Evolutionary conservation across 2,888 invertebrate species (phyloP), one percentile per base, ranked within the genome.

Genomic region (Pogonocherus hispidulus): DNA sequence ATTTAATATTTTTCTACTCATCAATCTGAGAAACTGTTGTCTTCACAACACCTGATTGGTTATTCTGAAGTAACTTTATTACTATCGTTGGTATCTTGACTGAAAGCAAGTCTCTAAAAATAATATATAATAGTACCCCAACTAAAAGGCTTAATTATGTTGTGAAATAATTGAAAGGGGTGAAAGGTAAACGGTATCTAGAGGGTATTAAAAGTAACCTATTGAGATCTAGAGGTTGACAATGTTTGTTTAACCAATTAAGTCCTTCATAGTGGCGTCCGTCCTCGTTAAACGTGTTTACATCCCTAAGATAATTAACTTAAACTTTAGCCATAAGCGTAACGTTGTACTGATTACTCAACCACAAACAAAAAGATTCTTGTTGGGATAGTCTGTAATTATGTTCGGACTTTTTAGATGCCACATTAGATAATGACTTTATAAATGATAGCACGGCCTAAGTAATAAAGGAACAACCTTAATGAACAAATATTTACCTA

Each of bases 281-380:
- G 16, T 14, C 20, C 37, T 37, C 37, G 20, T 51, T 60, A 62
- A 37, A 51, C 51, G n/a, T 62, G 51, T 62, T 62, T 62, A 62
- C 62, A 51, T 62, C 51, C 27, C 27, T 49, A 51, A 51, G 62
- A 51, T 51, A 62, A 62, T 62, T 51, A 51, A 59, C 59, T 59
- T 35, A 49, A 49, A 47, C 47, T 19, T n/a, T 51, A 6, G n/a
- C 19, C 5, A 8, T 37, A 51, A 18, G 22, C 51, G 22, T 37
- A 20, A 51, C 51, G 4, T 37, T 35, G 22, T 37, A 20, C 27
- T 46, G 18, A 47, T 22, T 23, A 46, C 32, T 59, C 27, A 9
- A 22, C 27, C 20, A 23, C 22, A 16, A 16, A 27, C 14, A 23
- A 46, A 16, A 19, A 5, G 20, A 20, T 56, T 20, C 18, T 19